These are phyloP conservation scores for Triplophysa siluroides DNA, from an alignment of 2,113 vertebrate species.

Conservation along the genomic window DNA sequence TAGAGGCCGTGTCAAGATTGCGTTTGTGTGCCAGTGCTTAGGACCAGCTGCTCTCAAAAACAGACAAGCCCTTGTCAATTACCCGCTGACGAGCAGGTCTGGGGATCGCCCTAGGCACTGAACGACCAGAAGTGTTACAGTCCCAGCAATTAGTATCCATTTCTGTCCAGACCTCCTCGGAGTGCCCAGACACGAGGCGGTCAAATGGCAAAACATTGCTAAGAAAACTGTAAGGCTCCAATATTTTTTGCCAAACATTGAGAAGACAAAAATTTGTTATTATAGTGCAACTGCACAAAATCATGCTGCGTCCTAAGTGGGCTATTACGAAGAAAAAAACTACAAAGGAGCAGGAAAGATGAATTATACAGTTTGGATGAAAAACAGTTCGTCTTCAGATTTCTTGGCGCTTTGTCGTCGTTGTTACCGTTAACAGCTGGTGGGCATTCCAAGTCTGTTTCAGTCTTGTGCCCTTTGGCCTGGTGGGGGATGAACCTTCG, in stretches of 20 bases:
- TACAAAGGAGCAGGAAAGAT: constrained; percentile 64
- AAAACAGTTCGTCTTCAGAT: constrained; percentile 80
- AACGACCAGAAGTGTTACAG: constrained; percentile 86
- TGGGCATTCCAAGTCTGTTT: constrained; percentile 84
- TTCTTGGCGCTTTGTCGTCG: constrained; percentile 80
- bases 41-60: constrained; percentile 99
- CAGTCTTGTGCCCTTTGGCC: constrained; percentile 90
- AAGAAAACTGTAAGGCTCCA: constrained; percentile 59
- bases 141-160: constrained; percentile 98
- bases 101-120: constrained; percentile 84
- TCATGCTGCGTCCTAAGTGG: not conserved
- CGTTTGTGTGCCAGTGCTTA: constrained; percentile 92
- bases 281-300: not conserved
- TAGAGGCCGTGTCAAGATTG: constrained; percentile 93
- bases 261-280: constrained; percentile 58
- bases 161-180: constrained; percentile 90
- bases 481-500: constrained; percentile 75
- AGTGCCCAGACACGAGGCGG: constrained; percentile 84
- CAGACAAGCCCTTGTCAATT: constrained; percentile 99
- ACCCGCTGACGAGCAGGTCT: constrained; percentile 96
- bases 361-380: constrained; percentile 74
- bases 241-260: constrained; percentile 74
- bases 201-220: constrained; percentile 70
- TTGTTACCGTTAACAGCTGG: constrained; percentile 94
- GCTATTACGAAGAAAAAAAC: not conserved